phyloP scores from a whole-genome alignment of 2,113 vertebrate genomes.

The Ciconia boyciana region DNA sequence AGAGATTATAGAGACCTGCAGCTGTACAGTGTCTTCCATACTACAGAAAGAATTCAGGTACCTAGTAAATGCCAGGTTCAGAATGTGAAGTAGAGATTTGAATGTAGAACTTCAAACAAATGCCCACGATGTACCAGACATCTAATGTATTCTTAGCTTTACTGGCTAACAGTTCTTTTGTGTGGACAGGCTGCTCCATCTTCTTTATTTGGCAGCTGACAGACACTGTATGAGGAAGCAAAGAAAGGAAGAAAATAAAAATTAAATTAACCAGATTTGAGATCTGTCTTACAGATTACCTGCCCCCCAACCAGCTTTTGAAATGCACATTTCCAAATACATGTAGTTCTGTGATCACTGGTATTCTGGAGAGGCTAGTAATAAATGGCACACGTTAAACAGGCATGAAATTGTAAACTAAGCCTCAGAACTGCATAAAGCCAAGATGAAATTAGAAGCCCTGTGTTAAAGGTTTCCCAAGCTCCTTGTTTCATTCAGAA shows the following conservation, averaged over 20 bases:
- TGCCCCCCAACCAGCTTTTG: not conserved
- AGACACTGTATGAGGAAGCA: conserved; percentile 76
- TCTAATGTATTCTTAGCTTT: not conserved
- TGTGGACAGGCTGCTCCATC: conserved; percentile 63
- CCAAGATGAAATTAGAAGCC: not conserved
- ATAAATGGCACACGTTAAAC: not conserved
- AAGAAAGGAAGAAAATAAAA: not conserved
- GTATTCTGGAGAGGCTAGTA: not conserved
- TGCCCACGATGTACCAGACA: not conserved
- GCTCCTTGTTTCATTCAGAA: not conserved
- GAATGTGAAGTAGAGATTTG: not conserved
- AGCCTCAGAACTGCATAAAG: not conserved
- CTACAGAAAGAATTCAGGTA: not conserved
- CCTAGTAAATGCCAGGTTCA: not conserved
- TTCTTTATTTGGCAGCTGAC: conserved; percentile 78
- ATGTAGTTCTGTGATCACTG: not conserved
- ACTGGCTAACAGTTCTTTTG: conserved; percentile 84
- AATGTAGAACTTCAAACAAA: not conserved
- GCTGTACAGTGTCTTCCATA: not conserved
- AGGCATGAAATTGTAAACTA: not conserved
- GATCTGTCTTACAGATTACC: not conserved
- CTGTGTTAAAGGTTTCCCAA: not conserved
- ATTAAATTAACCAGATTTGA: not conserved
- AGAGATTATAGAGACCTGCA: not conserved
- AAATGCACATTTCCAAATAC: not conserved